Base-by-base conservation (phyloP, 1,140 invertebrate species). In the Papilio aristodemus region DNA sequence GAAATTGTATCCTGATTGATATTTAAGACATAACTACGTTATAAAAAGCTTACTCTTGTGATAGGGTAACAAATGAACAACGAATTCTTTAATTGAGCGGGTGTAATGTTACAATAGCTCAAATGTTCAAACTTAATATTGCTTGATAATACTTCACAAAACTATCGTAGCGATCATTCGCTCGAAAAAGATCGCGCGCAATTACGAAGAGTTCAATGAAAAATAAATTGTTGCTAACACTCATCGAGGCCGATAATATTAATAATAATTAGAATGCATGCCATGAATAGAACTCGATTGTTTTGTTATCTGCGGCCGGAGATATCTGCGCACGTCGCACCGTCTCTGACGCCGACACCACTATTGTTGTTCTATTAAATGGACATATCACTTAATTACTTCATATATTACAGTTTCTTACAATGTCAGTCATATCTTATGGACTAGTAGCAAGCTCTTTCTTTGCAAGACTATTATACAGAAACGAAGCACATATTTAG, bases 211-310 rank as follows among this genome's bases (percentile, higher is more conserved):
- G 62, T 64, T 64, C 63, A 66, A 66, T 66, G 41, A 66, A 43
- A 66, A 66, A 66, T 46, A 66, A 46, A 50, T 63, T 66, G 63
- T 46, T 46, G 41, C 41, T 10, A 50, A 36, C 63, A 36, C 60
- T 64, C 27, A 66, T 50, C 63, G 63, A 46, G 63, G 63, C 14
- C 25, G 41, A 66, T 66, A 66, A 32, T 46, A 50, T 66, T 66
- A 46, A 36, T 46, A 32, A 50, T 66, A 66, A 66, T 66, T 66
- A 66, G 41, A 66, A 50, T 66, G 22, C 63, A 66, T 66, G 36
- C 63, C 43, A 66, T 66, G 41, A 66, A 66, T 46, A 66, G 41
- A 66, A 66, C 63, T 66, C 63, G 22, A 66, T 66, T 66, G 63
- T 46, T 66, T 46, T 50, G 63, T 66, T 66, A 66, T 66, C 63